Conservation (phyloP, 2,113 vertebrate genomes). For the Tinamus guttatus region DNA sequence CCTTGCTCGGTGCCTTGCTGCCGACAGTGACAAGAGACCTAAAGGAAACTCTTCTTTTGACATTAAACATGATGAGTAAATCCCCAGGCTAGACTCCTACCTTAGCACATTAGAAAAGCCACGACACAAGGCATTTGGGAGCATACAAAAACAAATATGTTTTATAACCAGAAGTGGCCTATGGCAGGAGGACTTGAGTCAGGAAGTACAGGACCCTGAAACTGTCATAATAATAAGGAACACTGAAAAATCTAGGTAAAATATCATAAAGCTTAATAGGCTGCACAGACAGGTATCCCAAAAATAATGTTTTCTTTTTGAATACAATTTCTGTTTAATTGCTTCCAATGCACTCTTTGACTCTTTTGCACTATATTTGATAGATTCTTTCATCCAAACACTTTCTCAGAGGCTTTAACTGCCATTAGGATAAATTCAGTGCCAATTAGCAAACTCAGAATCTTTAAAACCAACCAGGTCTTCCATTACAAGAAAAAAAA, state of each 20-base stretch:
- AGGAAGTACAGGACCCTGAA: background rate
- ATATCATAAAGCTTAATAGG: background rate
- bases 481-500: background rate
- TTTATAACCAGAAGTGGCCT: background rate
- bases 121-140: background rate
- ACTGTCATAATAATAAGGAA: background rate
- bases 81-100: conserved; percentile 60
- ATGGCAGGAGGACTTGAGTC: background rate
- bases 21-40: conserved; percentile 67
- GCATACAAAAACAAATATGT: background rate
- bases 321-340: conserved; percentile 1
- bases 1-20: conserved; percentile 69
- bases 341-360: background rate
- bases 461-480: background rate
- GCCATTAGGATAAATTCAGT: background rate
- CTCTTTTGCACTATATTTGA: background rate
- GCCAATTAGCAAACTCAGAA: background rate
- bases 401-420: background rate
- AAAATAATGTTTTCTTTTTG: background rate
- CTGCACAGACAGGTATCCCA: background rate
- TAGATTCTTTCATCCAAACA: background rate
- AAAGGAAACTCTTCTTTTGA: conserved; percentile 23
- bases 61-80: conserved; percentile 58
- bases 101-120: background rate
- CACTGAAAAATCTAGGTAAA: background rate